Conservation (phyloP, 2,113 vertebrate species). For the Trogon surrucura region DNA sequence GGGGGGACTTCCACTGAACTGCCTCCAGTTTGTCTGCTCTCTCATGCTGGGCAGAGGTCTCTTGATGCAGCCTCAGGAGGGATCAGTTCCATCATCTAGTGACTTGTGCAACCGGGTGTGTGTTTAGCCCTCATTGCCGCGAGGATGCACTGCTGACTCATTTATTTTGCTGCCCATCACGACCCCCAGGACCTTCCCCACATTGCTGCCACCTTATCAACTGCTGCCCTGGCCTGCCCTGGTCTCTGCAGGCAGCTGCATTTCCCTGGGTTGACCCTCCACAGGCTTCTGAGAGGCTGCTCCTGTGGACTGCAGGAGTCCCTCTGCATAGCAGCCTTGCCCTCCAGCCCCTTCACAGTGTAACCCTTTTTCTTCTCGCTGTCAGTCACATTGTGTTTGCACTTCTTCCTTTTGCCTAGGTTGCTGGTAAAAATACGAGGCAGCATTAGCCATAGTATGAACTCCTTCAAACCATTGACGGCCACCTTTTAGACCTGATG, state of each 20-base stretch:
- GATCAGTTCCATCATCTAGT: not conserved
- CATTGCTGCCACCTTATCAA: not conserved
- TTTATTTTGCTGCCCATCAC: not conserved
- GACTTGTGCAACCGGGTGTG: not conserved
- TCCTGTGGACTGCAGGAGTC: not conserved
- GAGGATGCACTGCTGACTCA: not conserved
- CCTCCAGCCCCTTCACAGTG: not conserved
- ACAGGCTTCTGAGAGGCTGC: not conserved
- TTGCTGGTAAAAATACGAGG: not conserved
- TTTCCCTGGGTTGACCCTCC: not conserved
- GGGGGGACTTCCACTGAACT: not conserved
- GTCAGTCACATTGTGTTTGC: not conserved
- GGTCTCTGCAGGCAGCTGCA: not conserved
- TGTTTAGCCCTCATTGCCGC: not conserved
- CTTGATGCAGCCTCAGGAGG: not conserved
- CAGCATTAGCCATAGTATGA: rapidly evolving
- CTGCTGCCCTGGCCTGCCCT: rapidly evolving
- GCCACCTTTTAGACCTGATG: not conserved
- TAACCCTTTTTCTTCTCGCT: not conserved
- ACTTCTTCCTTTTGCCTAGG: not conserved
- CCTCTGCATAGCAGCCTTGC: not conserved
- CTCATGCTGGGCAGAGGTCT: not conserved
- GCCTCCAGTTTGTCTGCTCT: not conserved
- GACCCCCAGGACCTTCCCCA: not conserved
- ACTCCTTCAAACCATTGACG: not conserved